Evolutionary conservation across 2,888 invertebrate genomes (phyloP).

Genomic region (Chrysolina haemoptera): DNA sequence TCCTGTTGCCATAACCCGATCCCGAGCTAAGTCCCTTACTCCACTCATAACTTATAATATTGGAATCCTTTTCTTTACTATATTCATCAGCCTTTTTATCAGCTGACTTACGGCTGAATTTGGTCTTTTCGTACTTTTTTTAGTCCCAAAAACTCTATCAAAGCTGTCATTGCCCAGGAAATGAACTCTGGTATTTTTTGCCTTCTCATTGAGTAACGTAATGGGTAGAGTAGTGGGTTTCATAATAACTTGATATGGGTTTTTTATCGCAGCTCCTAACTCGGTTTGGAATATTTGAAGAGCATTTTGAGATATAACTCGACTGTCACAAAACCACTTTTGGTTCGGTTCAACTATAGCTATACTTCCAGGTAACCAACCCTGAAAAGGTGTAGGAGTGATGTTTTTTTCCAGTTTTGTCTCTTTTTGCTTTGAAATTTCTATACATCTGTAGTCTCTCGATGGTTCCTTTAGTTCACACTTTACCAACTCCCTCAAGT

Average conservation of each 20-base stretch:
- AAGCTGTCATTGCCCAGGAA: slow-evolving; percentile 96
- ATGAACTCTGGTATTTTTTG: slow-evolving; percentile 92
- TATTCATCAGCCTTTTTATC: slow-evolving; percentile 84
- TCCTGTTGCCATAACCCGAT: slow-evolving; percentile 96
- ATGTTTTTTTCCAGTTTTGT: slow-evolving; percentile 92
- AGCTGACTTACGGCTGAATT: slow-evolving; percentile 80
- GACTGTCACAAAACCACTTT: slow-evolving; percentile 99
- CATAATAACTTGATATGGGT: slow-evolving; percentile 98
- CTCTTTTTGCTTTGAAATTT: slow-evolving; percentile 95
- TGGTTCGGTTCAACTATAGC: slow-evolving; percentile 98
- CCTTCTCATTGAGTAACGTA: slow-evolving; percentile 92
- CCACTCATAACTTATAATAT: slow-evolving; percentile 88
- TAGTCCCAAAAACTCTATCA: slow-evolving; percentile 95
- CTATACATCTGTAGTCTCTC: slow-evolving; percentile 98
- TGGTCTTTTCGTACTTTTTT: slow-evolving; percentile 92
- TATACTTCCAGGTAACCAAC: slow-evolving; percentile 87
- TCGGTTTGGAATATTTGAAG: slow-evolving; percentile 94
- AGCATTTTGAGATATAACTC: slow-evolving; percentile 94
- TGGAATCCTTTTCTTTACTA: slow-evolving; percentile 85
- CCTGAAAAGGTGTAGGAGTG: slow-evolving; percentile 95
- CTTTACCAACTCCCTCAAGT: slow-evolving; percentile 87
- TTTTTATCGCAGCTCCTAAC: slow-evolving; percentile 93
- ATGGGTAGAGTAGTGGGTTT: slow-evolving; percentile 95
- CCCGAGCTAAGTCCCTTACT: slow-evolving; percentile 84
- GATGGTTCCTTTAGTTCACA: slow-evolving; percentile 94